Conservation (phyloP, 2,888 invertebrate genomes). For the Macropis europaea region DNA sequence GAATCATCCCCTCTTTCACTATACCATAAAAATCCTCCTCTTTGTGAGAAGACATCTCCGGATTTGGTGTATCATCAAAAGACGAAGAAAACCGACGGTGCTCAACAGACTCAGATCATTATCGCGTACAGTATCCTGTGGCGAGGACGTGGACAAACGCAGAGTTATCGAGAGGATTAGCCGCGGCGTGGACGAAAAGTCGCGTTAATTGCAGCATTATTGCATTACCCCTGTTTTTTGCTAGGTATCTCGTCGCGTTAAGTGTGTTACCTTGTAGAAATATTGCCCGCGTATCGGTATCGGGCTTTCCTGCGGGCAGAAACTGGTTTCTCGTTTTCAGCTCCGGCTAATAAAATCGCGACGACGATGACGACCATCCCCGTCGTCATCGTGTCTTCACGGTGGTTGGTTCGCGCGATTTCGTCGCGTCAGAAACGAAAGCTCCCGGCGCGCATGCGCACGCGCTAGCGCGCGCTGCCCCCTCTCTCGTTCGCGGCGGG, state of each 20-base stretch:
- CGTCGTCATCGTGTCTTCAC: background rate
- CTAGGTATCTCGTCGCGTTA: constrained; percentile 29
- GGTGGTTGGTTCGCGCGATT: constrained; percentile 1
- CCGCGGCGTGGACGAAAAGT: constrained; percentile 17
- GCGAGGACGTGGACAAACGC: no score
- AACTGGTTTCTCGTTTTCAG: constrained; percentile 45
- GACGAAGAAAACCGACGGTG: no score
- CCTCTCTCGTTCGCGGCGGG: no score
- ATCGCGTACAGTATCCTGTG: background rate
- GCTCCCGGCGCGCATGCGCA: no score
- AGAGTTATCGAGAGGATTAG: background rate
- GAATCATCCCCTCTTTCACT: no score
- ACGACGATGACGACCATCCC: constrained; percentile 20
- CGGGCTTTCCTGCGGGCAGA: constrained; percentile 38
- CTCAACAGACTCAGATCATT: constrained; percentile 2
- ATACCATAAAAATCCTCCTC: no score
- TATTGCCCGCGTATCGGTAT: constrained; percentile 43
- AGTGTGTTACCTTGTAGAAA: constrained; percentile 53
- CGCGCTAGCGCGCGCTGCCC: no score
- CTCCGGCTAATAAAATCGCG: constrained; percentile 40
- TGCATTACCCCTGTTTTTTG: constrained; percentile 17
- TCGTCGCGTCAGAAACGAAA: no score
- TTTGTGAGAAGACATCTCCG: no score
- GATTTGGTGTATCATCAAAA: no score
- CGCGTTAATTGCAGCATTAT: constrained; percentile 33